phyloP scores from a whole-genome alignment of 2,888 invertebrate species.

The Drosophila subquinaria region DNA sequence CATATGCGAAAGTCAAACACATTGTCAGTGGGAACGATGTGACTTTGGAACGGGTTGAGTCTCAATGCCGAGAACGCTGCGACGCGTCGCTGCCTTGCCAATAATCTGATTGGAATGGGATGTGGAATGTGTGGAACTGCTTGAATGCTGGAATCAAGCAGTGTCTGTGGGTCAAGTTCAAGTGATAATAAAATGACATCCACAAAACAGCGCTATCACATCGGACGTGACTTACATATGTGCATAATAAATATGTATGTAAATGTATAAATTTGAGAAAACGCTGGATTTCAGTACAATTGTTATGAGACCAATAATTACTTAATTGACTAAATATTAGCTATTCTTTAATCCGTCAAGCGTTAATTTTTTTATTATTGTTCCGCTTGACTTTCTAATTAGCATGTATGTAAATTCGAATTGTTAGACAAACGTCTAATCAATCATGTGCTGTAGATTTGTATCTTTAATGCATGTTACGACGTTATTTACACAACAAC shows the following conservation, averaged over 20 bases:
- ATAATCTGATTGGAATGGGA: constrained; percentile 30
- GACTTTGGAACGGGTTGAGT: constrained; percentile 14
- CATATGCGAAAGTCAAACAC: constrained; percentile 1
- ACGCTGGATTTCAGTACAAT: constrained; percentile 42
- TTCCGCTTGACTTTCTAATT: constrained; percentile 49
- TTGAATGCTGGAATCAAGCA: constrained; percentile 3
- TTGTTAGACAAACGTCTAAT: constrained; percentile 19
- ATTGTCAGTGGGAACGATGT: constrained; percentile 14
- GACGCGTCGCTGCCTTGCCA: constrained; percentile 2
- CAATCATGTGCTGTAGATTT: constrained; percentile 49
- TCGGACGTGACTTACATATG: constrained; percentile 39
- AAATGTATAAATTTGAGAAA: constrained; percentile 13
- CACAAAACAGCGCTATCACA: constrained; percentile 9
- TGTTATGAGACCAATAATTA: constrained; percentile 56
- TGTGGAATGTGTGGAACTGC: constrained; percentile 11
- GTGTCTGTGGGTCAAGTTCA: constrained; percentile 58
- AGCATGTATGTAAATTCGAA: constrained; percentile 65
- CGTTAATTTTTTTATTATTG: constrained; percentile 41
- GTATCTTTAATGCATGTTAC: constrained; percentile 34
- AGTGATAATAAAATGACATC: constrained; percentile 28
- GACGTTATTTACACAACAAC: constrained; percentile 30
- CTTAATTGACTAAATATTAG: constrained; percentile 43
- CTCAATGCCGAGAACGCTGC: constrained; percentile 13
- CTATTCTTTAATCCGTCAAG: constrained; percentile 23
- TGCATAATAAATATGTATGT: background rate